These are phyloP conservation scores for Pegoplata infirma DNA, from an alignment of 2,888 invertebrate genomes.

Conservation along the genomic window DNA sequence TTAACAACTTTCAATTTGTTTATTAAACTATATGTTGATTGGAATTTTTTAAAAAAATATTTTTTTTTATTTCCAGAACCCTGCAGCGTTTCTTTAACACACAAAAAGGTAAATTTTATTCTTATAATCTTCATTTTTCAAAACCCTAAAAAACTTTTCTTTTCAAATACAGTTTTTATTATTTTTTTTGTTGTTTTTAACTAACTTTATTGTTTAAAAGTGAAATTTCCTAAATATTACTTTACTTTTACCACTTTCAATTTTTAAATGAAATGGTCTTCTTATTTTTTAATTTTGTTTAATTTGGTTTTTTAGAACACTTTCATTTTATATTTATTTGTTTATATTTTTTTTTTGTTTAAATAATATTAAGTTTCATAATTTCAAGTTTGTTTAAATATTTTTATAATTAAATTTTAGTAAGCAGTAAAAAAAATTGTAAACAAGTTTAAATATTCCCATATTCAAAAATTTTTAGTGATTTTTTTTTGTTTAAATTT, in stretches of 20 bases:
- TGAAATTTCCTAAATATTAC: constrained; percentile 7
- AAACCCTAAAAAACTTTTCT: not conserved
- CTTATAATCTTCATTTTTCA: not conserved
- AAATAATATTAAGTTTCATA: constrained; percentile 11
- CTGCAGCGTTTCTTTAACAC: not conserved
- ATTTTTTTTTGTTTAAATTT: not conserved
- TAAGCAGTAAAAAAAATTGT: not conserved
- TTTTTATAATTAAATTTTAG: constrained; percentile 9
- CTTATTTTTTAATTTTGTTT: too few relatives aligned
- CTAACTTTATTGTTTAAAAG: not conserved
- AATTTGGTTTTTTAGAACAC: constrained; percentile 48
- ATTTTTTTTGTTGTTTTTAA: too few relatives aligned
- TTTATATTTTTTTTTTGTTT: not conserved
- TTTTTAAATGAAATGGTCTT: constrained; percentile 22
- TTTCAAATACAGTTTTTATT: not conserved
- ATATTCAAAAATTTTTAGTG: not conserved
- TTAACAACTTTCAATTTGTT: not conserved
- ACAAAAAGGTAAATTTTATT: not conserved
- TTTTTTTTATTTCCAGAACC: not conserved
- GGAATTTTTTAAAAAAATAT: not conserved
- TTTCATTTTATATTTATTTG: constrained; percentile 31
- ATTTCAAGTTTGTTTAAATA: not conserved
- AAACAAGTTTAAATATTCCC: not conserved
- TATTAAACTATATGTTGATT: not conserved
- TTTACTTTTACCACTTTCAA: constrained; percentile 40